These are phyloP conservation scores for Resseliella maxima DNA, from an alignment of 2,888 invertebrate genomes.

Conservation along the genomic window DNA sequence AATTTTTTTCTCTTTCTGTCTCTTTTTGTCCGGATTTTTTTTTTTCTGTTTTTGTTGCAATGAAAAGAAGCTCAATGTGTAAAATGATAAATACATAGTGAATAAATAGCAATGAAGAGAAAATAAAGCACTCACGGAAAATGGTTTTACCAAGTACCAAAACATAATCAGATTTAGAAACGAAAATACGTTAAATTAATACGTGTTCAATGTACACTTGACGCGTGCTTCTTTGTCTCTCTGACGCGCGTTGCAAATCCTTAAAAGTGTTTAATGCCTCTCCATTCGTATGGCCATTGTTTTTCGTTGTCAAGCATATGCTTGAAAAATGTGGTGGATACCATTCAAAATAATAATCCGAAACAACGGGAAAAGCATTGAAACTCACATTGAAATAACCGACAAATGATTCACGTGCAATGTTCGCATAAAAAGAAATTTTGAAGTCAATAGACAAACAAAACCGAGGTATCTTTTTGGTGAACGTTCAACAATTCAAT, in stretches of 20 bases:
- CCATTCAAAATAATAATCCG: constrained; percentile 12
- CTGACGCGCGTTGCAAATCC: constrained; percentile 34
- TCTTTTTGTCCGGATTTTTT: background rate
- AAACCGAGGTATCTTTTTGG: constrained; percentile 51
- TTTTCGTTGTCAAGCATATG: background rate
- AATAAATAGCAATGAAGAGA: background rate
- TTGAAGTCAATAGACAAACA: background rate
- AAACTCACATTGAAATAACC: background rate
- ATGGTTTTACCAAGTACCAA: background rate
- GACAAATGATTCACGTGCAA: constrained; percentile 17
- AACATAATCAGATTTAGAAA: constrained; percentile 49
- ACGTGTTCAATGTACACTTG: constrained; percentile 39
- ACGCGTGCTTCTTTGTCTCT: constrained; percentile 24
- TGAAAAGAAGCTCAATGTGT: no score
- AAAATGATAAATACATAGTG: background rate
- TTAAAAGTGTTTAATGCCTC: constrained; percentile 51
- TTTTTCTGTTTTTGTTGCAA: background rate
- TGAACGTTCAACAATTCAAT: background rate
- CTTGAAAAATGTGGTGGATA: background rate
- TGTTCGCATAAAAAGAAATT: background rate
- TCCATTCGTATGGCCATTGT: constrained; percentile 14
- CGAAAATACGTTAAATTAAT: constrained; percentile 39
- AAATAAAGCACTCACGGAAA: background rate
- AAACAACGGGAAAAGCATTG: background rate
- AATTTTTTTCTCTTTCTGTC: no score